Base-by-base conservation (phyloP, 1,140 invertebrate genomes). In the Diachasma alloeum region DNA sequence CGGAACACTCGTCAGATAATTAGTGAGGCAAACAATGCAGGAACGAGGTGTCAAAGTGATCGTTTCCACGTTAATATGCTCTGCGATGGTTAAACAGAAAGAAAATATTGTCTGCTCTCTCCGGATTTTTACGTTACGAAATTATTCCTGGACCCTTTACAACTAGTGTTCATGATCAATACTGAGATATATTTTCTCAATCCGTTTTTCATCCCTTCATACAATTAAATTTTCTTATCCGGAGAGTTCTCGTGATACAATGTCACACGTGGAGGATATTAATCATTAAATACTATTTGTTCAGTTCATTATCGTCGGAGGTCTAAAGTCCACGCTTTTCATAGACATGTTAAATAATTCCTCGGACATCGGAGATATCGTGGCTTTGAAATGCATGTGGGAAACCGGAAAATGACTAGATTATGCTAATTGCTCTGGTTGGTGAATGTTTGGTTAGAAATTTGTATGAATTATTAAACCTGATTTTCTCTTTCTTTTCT, bases 1-100 rank as follows among this genome's bases (percentile, higher is more conserved):
- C 44, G 63, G 81, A 84, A 78, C 79, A 80, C 46, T 46, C 67
- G 1, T 67, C 26, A 63, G 76, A 78, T 84, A 85, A 84, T 79
- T 76, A 72, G 59, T 63, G 78, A 63, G 36, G 78, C 79, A 85
- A 84, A 82, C 77, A 84, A 44, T 36, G 44, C 22, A 66, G 59
- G 24, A 73, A 72, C 63, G 48, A 76, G 69, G 63, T 77, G 75
- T 48, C 66, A 68, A 68, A 68, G 66, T 68, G 66, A 68, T 68
- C 66, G 36, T 68, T 68, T 39, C 66, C 36, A 37, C 15, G 66
- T 37, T 68, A 68, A 68, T 6, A 68, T 39, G 36, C 59, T 63
- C 59, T 63, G 26, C 19, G 59, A 63, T 63, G 22, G 59, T 68
- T 15, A 68, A 68, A 68, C 31, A 68, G 31, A 39, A 68, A 39